Percentiles rank a stretch among this genome's conserved stretches.
phyloP scores from a whole-genome alignment of 2,888 invertebrate species.

The Nomada hirtipes region DNA sequence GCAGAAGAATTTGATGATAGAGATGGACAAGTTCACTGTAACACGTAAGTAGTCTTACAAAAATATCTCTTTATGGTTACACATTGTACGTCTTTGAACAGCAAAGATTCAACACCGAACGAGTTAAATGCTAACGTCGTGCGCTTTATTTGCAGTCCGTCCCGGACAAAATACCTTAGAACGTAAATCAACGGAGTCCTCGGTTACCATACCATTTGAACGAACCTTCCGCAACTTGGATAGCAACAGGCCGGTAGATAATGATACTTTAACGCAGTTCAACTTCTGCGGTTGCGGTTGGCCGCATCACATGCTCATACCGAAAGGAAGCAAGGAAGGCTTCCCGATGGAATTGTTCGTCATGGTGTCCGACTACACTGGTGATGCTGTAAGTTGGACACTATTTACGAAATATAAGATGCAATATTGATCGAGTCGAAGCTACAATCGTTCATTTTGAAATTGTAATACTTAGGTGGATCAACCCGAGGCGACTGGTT shows the following conservation, averaged over 20 bases:
- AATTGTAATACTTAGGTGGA: slow-evolving; percentile 66
- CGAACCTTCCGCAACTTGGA: slow-evolving; percentile 91
- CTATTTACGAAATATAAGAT: neutral
- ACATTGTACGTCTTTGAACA: too few relatives aligned
- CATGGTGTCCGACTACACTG: slow-evolving; percentile 91
- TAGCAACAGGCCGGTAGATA: slow-evolving; percentile 86
- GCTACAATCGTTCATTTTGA: too few relatives aligned
- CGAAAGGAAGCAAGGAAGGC: slow-evolving; percentile 89
- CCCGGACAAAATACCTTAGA: slow-evolving; percentile 89
- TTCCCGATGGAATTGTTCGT: slow-evolving; percentile 89
- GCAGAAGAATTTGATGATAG: slow-evolving; percentile 89
- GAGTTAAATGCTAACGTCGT: neutral
- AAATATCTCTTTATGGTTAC: too few relatives aligned
- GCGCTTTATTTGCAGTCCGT: slow-evolving; percentile 85
- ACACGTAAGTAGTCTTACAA: slow-evolving; percentile 85
- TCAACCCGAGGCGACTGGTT: slow-evolving; percentile 79
- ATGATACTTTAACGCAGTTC: slow-evolving; percentile 86
- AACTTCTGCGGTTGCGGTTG: slow-evolving; percentile 96
- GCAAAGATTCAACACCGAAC: too few relatives aligned
- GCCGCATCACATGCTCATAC: slow-evolving; percentile 93
- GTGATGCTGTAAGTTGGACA: slow-evolving; percentile 86
- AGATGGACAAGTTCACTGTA: slow-evolving; percentile 90
- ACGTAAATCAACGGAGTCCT: slow-evolving; percentile 89
- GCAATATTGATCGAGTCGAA: neutral
- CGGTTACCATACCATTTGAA: slow-evolving; percentile 93